phyloP scores from a whole-genome alignment of 2,888 invertebrate genomes.

The Drosophila yooni region DNA sequence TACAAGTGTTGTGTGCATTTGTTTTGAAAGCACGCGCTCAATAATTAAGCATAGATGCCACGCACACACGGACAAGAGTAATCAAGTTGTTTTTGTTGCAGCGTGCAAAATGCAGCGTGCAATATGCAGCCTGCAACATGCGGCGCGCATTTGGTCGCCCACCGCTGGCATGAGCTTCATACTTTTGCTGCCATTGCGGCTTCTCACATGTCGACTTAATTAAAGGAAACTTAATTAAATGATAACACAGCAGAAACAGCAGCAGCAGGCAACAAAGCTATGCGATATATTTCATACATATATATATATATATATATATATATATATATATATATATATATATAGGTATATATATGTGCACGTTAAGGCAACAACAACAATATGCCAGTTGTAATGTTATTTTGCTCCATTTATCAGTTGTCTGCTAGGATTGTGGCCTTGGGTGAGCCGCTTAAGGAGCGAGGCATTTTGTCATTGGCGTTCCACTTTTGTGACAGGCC shows the following conservation, averaged over 20 bases:
- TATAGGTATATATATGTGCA: not conserved
- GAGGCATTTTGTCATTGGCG: not conserved
- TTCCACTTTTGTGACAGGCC: slow-evolving; percentile 26
- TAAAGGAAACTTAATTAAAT: slow-evolving; percentile 82
- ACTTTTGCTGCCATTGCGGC: slow-evolving; percentile 53
- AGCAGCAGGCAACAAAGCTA: slow-evolving; percentile 68
- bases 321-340: not conserved
- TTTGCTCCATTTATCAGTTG: not conserved
- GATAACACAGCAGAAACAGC: slow-evolving; percentile 67
- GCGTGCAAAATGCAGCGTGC: slow-evolving; percentile 34
- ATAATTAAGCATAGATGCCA: slow-evolving; percentile 70
- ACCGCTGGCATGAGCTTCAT: slow-evolving; percentile 29
- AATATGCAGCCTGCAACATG: slow-evolving; percentile 60
- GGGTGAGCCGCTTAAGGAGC: slow-evolving; percentile 16
- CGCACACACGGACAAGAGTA: slow-evolving; percentile 10
- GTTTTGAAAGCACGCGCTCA: slow-evolving; percentile 43
- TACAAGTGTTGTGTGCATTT: slow-evolving; percentile 35
- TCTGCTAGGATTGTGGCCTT: slow-evolving; percentile 18
- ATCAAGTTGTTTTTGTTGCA: slow-evolving; percentile 37
- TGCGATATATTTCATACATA: slow-evolving; percentile 57
- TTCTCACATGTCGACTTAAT: slow-evolving; percentile 77
- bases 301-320: not conserved
- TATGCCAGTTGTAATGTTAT: slow-evolving; percentile 13
- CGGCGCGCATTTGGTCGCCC: slow-evolving; percentile 32
- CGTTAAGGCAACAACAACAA: slow-evolving; percentile 6